Conservation (phyloP, 2,113 vertebrate species). For the Puffinus mauretanicus region DNA sequence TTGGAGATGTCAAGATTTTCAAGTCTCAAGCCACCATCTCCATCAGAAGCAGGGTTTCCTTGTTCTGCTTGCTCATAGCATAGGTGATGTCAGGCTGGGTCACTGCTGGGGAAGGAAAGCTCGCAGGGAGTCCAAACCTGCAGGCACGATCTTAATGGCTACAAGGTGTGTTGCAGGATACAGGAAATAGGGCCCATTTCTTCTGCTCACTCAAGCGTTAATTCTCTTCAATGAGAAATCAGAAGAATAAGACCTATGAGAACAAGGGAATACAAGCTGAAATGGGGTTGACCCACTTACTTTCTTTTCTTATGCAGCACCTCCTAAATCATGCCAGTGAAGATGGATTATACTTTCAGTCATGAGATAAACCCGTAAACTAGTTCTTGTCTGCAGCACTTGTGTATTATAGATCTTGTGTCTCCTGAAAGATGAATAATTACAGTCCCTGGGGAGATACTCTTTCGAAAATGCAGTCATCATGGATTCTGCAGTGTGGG, state of each 20-base stretch:
- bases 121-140: neutral
- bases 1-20: neutral
- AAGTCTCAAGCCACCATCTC: neutral
- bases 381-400: slow-evolving; percentile 67
- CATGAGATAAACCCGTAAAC: slow-evolving; percentile 76
- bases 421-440: slow-evolving; percentile 76
- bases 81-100: neutral
- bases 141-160: neutral
- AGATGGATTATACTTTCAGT: slow-evolving; percentile 72
- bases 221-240: neutral
- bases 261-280: slow-evolving; percentile 24
- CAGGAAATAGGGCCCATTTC: neutral
- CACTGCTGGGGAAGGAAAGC: neutral
- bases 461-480: slow-evolving; percentile 64
- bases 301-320: slow-evolving; percentile 31
- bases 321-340: slow-evolving; percentile 72
- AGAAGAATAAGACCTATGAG: neutral
- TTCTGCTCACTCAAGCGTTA: neutral
- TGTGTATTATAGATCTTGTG: slow-evolving; percentile 73
- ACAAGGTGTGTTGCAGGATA: neutral
- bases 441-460: slow-evolving; percentile 58
- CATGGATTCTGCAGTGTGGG: slow-evolving; percentile 56
- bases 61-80: slow-evolving; percentile 9
- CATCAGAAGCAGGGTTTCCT: neutral
- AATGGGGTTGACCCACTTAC: slow-evolving; percentile 49